Base-by-base conservation (phyloP, 2,888 invertebrate genomes). In the Acrocyrtus sp. region DNA sequence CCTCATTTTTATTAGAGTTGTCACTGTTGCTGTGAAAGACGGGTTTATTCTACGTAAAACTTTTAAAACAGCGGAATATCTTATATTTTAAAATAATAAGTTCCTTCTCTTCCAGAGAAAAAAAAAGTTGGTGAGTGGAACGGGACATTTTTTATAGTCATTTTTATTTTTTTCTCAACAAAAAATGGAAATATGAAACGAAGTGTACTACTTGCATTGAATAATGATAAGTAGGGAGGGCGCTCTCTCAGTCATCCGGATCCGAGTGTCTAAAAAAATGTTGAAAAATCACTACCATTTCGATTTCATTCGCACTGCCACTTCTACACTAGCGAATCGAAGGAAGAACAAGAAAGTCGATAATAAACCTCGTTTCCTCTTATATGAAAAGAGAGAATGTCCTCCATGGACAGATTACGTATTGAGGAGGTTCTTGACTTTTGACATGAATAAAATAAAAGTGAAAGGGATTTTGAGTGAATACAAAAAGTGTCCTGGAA, bases 401-500 rank as follows among this genome's bases (percentile, higher is more conserved):
- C 58, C 43, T 57, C 57, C 8, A 12, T 26, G 56, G 56, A 56
- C 56, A 22, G 34, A 56, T 57, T 57, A 58, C 47, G 27, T 58
- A 58, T 58, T 58, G 58, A 27, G 53, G 47, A 45, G 45, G 43
- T 27, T 58, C 58, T 58, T 58, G 58, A 58, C 58, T 58, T 58
- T 58, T 58, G 58, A 58, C 45, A 58, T 26, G 56, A 57, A 21
- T 41, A 24, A n/a, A n/a, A n/a, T n/a, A n/a, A n/a, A n/a, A n/a
- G n/a, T n/a, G n/a, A n/a, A n/a, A n/a, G n/a, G n/a, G n/a, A n/a
- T n/a, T n/a, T n/a, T n/a, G n/a, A n/a, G n/a, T n/a, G n/a, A n/a
- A n/a, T n/a, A n/a, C n/a, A n/a, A n/a, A n/a, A n/a, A n/a, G n/a
- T n/a, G n/a, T n/a, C n/a, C n/a, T n/a, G n/a, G n/a, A n/a, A n/a